Evolutionary conservation across 2,113 vertebrate species (phyloP), one percentile per base, ranked within the genome.

Genomic region (Dendropsophus ebraccatus): DNA sequence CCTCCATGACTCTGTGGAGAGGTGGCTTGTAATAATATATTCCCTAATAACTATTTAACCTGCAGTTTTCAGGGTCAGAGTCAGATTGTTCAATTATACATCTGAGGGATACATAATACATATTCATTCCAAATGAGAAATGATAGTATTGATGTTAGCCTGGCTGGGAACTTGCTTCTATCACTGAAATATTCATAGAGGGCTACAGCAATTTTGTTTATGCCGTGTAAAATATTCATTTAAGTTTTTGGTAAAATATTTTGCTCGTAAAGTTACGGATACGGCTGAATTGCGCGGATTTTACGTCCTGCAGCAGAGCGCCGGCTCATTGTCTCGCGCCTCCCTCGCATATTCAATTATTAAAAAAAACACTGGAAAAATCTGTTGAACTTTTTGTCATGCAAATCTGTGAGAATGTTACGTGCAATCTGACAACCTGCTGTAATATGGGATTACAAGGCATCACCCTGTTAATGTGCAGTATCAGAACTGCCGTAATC

Each of bases 21-120:
- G 73, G 77, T 49, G 67, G 41, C 76, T 58, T 80, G 62, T 81
- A 37, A 72, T 80, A 86, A 86, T 80, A 12, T 60, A 86, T 80
- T 86, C 77, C 23, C 23, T 86, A 86, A 72, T 80, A 86, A 81
- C 49, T 45, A 32, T 80, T 86, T 86, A 70, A 86, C 76, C 84
- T 56, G 84, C 77, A 70, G 50, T 73, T 81, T 80, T 37, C 50
- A 28, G 84, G 84, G 84, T 86, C 65, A 77, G 11, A 85, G 83
- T 76, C 58, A 81, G 65, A 80, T 74, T 81, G 65, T 81, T 87
- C 78, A 87, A 87, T 87, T 87, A 87, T 81, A 81, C 85, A 87
- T 87, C 77, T 60, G 67, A 87, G 70, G 85, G 30, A 62, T 49
- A 58, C 54, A 72, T 30, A 74, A 87, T 81, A 58, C 85, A 81